Conservation (phyloP, 2,888 invertebrate species). For the Tipula confusa region DNA sequence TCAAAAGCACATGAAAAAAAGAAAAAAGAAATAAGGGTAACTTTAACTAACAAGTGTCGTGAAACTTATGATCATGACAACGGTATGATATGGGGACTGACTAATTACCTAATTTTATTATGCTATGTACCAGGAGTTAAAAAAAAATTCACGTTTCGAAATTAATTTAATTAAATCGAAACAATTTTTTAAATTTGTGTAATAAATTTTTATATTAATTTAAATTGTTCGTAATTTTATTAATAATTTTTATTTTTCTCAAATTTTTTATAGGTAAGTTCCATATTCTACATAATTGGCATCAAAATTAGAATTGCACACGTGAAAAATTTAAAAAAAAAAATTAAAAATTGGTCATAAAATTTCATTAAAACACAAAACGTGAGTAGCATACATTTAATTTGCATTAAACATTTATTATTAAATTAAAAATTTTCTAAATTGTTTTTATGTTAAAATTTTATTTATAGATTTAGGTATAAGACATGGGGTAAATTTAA, state of each 20-base stretch:
- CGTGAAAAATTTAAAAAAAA: no score
- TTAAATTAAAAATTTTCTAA: not conserved
- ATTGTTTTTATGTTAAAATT: not conserved
- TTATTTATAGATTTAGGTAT: no score
- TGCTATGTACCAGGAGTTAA: not conserved
- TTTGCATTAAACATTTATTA: not conserved
- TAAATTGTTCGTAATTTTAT: no score
- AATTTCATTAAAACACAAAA: not conserved
- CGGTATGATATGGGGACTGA: not conserved
- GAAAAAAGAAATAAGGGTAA: not conserved
- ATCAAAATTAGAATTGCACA: constrained; percentile 12
- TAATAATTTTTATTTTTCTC: not conserved
- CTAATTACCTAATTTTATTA: not conserved
- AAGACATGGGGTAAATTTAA: no score
- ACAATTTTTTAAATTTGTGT: not conserved
- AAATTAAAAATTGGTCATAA: constrained; percentile 8
- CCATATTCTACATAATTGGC: constrained; percentile 20
- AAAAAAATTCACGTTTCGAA: not conserved
- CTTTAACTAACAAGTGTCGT: not conserved
- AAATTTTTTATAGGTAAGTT: not conserved
- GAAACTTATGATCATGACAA: not conserved
- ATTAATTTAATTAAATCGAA: not conserved
- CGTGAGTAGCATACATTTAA: not conserved
- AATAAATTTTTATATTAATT: no score
- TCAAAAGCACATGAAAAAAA: no score